Evolutionary conservation across 1,140 invertebrate species (phyloP), one percentile per base, ranked within the genome.

Genomic region (Trachymyrmex septentrionalis): DNA sequence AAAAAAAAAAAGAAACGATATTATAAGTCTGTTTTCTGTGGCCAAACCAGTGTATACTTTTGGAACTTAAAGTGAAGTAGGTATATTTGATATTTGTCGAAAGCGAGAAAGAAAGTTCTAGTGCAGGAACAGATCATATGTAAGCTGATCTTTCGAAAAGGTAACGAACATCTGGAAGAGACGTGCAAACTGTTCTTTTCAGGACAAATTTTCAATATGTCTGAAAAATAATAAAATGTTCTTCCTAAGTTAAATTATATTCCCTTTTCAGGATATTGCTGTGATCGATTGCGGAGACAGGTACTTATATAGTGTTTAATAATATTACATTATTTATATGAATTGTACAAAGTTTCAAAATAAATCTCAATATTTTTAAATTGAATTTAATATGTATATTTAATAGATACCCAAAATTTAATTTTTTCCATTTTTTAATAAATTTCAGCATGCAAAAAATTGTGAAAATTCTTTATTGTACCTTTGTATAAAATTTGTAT

Each of bases 151-250:
- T 34, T 34, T 34, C 6, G 30, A 34, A 34, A 89, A 80, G 85
- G 55, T 78, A 87, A 87, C 71, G 27, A 86, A 77, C 71, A 64
- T 38, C 7, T 10, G 9, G 5, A 19, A 6, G 14, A 81, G 34
- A 2, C n/a, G 5, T 12, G 16, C 38, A 63, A 63, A 14, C 38
- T 71, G 55, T 87, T 30, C 72, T 77, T 76, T 63, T 53, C 16
- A 87, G 64, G 34, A 64, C n/a, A 24, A 55, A 66, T 21, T 24
- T 30, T 82, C n/a, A 57, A 34, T 44, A 50, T 73, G 82, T 27
- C 30, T 87, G 69, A 61, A 69, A 30, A 48, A 73, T 21, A 78
- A 30, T 30, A 24, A 57, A 81, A 5, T 48, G 69, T 61, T 6
- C 9, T 27, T 3, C 27, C 55, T 21, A n/a, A n/a, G 14, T 44